Base-by-base conservation (phyloP, 2,888 invertebrate species). In the Leucophenga maculata region DNA sequence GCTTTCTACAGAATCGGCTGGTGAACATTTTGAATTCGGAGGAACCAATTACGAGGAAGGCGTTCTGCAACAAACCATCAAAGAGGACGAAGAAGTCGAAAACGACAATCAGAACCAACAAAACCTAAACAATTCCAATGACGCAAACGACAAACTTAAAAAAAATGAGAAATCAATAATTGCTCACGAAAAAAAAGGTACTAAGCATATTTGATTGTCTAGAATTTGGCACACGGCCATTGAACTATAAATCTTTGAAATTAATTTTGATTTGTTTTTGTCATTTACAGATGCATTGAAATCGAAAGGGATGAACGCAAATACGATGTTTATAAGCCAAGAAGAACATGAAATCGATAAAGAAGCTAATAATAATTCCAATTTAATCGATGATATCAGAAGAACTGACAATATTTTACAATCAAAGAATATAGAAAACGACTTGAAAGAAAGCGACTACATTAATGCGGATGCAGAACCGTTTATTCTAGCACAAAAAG, bases 1-100 rank as follows among this genome's bases (percentile, higher is more conserved):
- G 18, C 76, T 86, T 60, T 80, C 86, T 31, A 80, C 84, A 16
- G 86, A 84, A 67, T 79, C 81, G 6, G 70, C 70, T 0, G 69
- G 73, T 4, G 77, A 78, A 14, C 70, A 74, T 69, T 67, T 65
- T 6, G 83, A 83, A 9, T 62, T 76, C n/a, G 76, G 69, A 0
- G 70, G 69, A 3, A 60, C 9, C 14, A 74, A 57, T 67, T 75
- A 74, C 50, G 81, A 81, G 48, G 79, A 84, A 65, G 73, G 68
- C 14, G 75, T 78, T 31, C 73, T 77, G 20, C 77, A 75, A 8
- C 73, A 78, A 65, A 80, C 77, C 13, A 76, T 84, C 18, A 74
- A 71, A 13, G 77, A 82, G 73, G 74, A 75, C 48, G 75, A 77
- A 62, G 79, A 82, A 73, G 72, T 74, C 8, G 78, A 77, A 18